Evolutionary conservation across 2,113 vertebrate genomes (phyloP).

Genomic region (Candoia aspera): DNA sequence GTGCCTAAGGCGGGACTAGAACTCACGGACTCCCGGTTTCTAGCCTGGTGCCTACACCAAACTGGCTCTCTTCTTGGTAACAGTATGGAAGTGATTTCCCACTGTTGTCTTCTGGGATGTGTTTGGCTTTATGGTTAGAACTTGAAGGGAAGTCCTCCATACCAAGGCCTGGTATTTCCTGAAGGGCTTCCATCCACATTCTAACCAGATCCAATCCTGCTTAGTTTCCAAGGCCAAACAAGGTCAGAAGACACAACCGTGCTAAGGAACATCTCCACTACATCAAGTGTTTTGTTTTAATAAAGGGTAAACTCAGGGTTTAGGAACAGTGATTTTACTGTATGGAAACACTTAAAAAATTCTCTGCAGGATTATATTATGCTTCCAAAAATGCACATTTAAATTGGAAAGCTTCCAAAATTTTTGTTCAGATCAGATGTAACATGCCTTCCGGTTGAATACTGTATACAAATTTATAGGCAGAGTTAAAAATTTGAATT

Average conservation of each 20-base stretch:
- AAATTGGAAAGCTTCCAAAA: not conserved
- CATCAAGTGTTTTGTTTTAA: not conserved
- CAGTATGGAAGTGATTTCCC: not conserved
- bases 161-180: not conserved
- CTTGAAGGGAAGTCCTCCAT: not conserved
- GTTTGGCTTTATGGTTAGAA: not conserved
- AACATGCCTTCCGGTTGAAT: not conserved
- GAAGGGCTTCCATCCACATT: not conserved
- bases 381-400: not conserved
- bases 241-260: not conserved
- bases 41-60: too few species aligned
- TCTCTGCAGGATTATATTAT: not conserved
- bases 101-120: not conserved
- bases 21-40: too few species aligned
- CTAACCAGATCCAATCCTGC: not conserved
- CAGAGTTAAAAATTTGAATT: not conserved
- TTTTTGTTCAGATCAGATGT: too few species aligned
- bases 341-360: slow-evolving; percentile 1
- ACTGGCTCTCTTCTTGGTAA: not conserved
- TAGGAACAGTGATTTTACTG: not conserved
- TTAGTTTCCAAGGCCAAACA: not conserved
- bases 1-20: too few species aligned
- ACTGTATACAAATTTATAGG: not conserved
- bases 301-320: not conserved
- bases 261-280: not conserved